Base-by-base conservation (phyloP, 2,113 vertebrate genomes). In the Spilogale gracilis region DNA sequence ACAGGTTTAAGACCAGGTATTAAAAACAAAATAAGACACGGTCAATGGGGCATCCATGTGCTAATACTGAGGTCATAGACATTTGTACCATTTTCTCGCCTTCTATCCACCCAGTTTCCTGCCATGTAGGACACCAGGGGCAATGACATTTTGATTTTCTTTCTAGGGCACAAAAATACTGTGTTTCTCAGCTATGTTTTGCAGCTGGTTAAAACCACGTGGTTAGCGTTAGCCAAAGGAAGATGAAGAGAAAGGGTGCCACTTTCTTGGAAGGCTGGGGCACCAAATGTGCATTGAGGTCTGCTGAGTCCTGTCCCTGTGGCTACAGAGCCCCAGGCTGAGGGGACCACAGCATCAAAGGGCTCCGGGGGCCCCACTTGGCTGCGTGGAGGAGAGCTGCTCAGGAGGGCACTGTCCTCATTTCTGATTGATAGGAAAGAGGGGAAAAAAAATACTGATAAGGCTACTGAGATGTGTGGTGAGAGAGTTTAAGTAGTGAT, bases 281-380 rank as follows among this genome's bases (percentile, higher is more conserved):
- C 32, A 8, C n/a, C 18, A 43, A 56, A 45, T 6, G 5, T 45
- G 86, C 27, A 0, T 3, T 21, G 7, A 27, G 58, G 60, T 32
- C 76, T 65, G 23, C 48, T 11, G 81, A 52, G 50, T 11, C 23
- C 8, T 20, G 9, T 11, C 21, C 52, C 60, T 0, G 0, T 25
- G 60, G 81, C 65, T 48, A 43, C 58, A 12, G n/a, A 48, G 13
- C 3, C 13, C 52, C 13, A 0, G 6, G 10, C 20, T 12, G 20
- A 21, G 0, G 14, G 1, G 43, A 20, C 20, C 45, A n/a, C 4
- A 21, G n/a, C 2, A 2, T 2, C 6, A 5, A 5, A 48, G 32
- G 14, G 9, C 3, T 1, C 60, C 0, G 12, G 69, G 69, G 8
- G 27, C 43, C 5, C 13, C 13, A 8, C 7, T 0, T 2, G 14